Base-by-base conservation (phyloP, 1,140 invertebrate species). In the Chrysoperla carnea region DNA sequence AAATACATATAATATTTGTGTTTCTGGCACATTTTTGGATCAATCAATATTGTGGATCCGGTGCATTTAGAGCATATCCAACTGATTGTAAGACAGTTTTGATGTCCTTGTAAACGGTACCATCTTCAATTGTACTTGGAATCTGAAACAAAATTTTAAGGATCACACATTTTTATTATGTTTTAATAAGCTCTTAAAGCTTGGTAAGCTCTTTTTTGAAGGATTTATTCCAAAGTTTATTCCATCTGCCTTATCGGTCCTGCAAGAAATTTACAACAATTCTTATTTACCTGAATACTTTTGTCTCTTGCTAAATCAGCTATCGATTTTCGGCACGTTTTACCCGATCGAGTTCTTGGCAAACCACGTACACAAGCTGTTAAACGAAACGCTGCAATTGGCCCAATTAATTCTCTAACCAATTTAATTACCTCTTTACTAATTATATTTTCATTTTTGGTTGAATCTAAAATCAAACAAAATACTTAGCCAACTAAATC, bases 81-180 rank as follows among this genome's bases (percentile, higher is more conserved):
- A 82, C 59, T 53, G 76, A 76, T 53, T 84, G 77, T 41, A 91
- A 61, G 4, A 75, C 77, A 27, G 64, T 53, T 52, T 81, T 80
- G 37, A 89, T 81, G 53, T 82, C 77, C 4, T 60, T 63, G 53
- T 86, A 94, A 1, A 92, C 82, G 40, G 67, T 73, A 12, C 82
- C 70, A 66, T 93, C 87, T 64, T 93, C 89, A 41, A 93, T 87
- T 1, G 88, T 91, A 4, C 81, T 73, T 37, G 88, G 79, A 52
- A 84, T 78, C 78, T 82, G 57, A 45, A 62, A 63, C 46, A 41
- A 46, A 57, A 50, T 42, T n/a, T 45, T 31, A 42, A 8, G 46
- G 41, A 46, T 3, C 28, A 11, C 4, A 33, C 14, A 9, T 8
- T 44, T 17, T 39, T n/a, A n/a, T n/a, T n/a, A n/a, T n/a, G n/a